Conservation (phyloP, 1,140 invertebrate species). For the Adelges cooleyi region DNA sequence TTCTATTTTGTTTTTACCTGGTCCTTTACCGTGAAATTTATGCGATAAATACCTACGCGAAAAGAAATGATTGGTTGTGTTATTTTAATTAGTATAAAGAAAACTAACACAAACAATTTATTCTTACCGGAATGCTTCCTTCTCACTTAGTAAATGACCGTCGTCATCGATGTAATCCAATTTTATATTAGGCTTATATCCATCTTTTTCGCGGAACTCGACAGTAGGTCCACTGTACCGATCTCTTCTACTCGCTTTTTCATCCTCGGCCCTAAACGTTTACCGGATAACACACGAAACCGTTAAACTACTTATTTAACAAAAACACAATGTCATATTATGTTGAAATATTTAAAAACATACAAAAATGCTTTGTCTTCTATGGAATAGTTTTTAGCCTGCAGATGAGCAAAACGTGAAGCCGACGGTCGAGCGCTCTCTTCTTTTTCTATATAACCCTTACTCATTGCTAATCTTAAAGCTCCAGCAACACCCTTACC, state of each 20-base stretch:
- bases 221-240: constrained; percentile 72
- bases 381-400: constrained; percentile 89
- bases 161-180: constrained; percentile 96
- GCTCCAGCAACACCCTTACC: constrained; percentile 84
- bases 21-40: constrained; percentile 98
- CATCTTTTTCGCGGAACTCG: constrained; percentile 89
- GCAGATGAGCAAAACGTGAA: constrained; percentile 60
- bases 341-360: no score
- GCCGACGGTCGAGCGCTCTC: constrained; percentile 58
- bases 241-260: constrained; percentile 64
- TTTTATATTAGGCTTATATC: constrained; percentile 90
- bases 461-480: constrained; percentile 81
- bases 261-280: constrained; percentile 67
- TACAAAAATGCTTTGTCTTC: constrained; percentile 70
- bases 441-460: constrained; percentile 86
- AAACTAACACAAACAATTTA: no score
- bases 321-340: no score
- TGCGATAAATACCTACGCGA: constrained; percentile 69
- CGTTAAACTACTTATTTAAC: no score
- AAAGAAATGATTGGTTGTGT: neutral
- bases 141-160: constrained; percentile 76
- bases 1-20: constrained; percentile 96
- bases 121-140: constrained; percentile 92
- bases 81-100: no score
- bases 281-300: no score